These are phyloP conservation scores for Operophtera brumata DNA, from an alignment of 2,888 invertebrate species.

Conservation along the genomic window DNA sequence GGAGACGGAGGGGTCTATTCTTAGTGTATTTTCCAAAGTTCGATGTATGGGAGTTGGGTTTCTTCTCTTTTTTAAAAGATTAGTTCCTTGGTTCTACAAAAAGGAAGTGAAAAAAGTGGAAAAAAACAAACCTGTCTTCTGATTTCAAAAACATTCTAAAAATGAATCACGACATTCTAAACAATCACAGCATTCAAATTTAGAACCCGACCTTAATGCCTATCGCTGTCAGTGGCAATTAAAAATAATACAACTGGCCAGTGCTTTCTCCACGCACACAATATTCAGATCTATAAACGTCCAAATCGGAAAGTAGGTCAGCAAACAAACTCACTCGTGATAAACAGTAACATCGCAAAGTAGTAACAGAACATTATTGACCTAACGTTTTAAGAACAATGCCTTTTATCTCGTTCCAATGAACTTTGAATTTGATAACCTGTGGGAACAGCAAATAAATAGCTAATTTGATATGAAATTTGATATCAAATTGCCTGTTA, in stretches of 20 bases:
- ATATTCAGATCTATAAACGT: conserved; percentile 34
- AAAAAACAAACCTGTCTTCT: neutral
- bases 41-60: too few species aligned
- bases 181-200: conserved; percentile 31
- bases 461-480: conserved; percentile 42
- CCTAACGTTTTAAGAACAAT: conserved; percentile 61
- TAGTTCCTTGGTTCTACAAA: too few species aligned
- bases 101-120: neutral
- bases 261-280: conserved; percentile 35
- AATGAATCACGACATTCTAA: conserved; percentile 17
- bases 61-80: too few species aligned
- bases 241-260: conserved; percentile 35
- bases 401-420: conserved; percentile 62
- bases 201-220: conserved; percentile 30
- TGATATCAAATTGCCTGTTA: conserved; percentile 43
- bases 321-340: conserved; percentile 49
- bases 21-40: too few species aligned
- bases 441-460: conserved; percentile 65
- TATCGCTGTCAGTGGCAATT: conserved; percentile 35
- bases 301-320: conserved; percentile 52
- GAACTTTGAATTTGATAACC: conserved; percentile 71
- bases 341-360: conserved; percentile 45
- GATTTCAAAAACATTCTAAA: conserved; percentile 3
- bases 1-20: too few species aligned
- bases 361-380: conserved; percentile 52